phyloP scores from a whole-genome alignment of 2,797 vertebrate genomes.

The Masticophis lateralis region DNA sequence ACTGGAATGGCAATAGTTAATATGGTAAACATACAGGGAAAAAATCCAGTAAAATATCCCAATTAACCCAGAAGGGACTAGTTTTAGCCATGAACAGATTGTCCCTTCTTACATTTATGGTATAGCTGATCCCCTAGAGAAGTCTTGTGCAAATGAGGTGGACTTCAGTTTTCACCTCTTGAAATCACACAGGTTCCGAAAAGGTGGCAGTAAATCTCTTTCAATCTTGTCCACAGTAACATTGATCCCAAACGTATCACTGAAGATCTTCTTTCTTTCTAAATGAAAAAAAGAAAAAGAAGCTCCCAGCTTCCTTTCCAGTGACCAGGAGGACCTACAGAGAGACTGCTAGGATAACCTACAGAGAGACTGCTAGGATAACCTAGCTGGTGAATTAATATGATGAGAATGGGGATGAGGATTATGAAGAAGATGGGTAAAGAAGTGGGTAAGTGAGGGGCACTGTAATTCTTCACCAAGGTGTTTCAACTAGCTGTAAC shows the following conservation, averaged over 20 bases:
- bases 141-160: background rate
- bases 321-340: background rate
- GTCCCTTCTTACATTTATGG: background rate
- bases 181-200: background rate
- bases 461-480: background rate
- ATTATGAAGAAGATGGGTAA: background rate
- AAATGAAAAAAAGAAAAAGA: background rate
- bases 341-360: background rate
- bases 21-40: background rate
- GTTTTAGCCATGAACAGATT: background rate
- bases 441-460: background rate
- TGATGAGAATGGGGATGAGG: background rate
- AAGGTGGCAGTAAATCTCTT: background rate
- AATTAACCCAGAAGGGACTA: background rate
- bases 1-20: background rate
- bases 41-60: background rate
- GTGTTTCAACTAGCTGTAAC: background rate
- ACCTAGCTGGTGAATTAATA: background rate
- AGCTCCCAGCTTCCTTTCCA: background rate
- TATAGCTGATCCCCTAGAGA: background rate
- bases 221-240: too few relatives aligned
- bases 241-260: background rate
- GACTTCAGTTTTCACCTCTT: background rate
- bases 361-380: background rate
- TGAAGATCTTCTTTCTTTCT: background rate